A percentile compares a stretch with the other conserved stretches of the same genome.
Conservation (phyloP, 2,113 vertebrate species). For the Forbesichthys papilliferus region DNA sequence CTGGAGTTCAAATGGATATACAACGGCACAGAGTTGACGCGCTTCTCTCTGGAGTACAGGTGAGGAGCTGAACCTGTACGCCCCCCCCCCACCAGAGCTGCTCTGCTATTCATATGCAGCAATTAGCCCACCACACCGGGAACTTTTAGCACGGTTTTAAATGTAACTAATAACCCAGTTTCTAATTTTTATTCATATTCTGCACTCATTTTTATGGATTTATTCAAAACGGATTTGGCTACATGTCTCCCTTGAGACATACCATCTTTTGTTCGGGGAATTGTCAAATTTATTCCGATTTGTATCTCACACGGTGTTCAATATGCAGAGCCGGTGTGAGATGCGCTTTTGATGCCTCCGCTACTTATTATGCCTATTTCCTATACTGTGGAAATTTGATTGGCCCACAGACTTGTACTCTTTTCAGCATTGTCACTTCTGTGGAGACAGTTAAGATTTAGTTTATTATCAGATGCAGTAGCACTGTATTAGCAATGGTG, state of each 20-base stretch:
- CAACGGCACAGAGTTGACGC: slow-evolving; percentile 89
- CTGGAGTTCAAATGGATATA: slow-evolving; percentile 98
- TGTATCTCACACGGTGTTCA: slow-evolving; percentile 49
- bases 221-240: slow-evolving; percentile 69
- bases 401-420: slow-evolving; percentile 8
- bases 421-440: slow-evolving; percentile 14
- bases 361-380: background rate
- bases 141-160: slow-evolving; percentile 67
- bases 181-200: slow-evolving; percentile 67
- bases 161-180: slow-evolving; percentile 72
- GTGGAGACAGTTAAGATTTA: slow-evolving; percentile 25
- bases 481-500: slow-evolving; percentile 39
- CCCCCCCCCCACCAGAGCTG: no score
- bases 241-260: slow-evolving; percentile 56
- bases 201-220: slow-evolving; percentile 65
- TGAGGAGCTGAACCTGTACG: slow-evolving; percentile 43
- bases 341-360: slow-evolving; percentile 39
- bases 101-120: no score
- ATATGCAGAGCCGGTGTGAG: slow-evolving; percentile 49
- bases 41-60: slow-evolving; percentile 97
- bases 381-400: slow-evolving; percentile 1
- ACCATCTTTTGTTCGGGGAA: slow-evolving; percentile 60
- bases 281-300: slow-evolving; percentile 64
- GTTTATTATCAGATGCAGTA: slow-evolving; percentile 26
- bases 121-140: background rate